Base-by-base conservation (phyloP, 2,113 vertebrate species). In the Rhinopomastus cyanomelas region DNA sequence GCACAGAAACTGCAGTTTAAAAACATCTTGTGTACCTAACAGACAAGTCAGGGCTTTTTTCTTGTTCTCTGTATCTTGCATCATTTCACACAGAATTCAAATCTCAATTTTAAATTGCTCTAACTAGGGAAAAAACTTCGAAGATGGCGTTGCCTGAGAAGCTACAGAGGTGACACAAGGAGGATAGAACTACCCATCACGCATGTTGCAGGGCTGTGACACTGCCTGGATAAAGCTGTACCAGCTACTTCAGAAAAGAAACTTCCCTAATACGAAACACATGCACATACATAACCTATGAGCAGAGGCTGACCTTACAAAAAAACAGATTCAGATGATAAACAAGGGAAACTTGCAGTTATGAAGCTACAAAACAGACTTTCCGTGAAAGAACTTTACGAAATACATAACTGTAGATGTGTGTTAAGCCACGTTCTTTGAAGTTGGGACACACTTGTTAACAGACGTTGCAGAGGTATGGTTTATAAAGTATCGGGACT, bases 1-100 rank as follows among this genome's bases (percentile, higher is more conserved):
- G 55, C 19, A 46, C 1, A 2, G 37, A 32, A 75, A 88, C 32
- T 22, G 22, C 17, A 55, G 62, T 86, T 81, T 22, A 32, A 83
- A 91, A 36, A 56, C 62, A 67, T 46, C 49, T 42, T 44, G 53
- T 22, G 26, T 9, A 57, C 21, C 65, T 5, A 53, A 69, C 10
- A 55, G 3, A 29, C 3, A 39, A 0, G 0, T 5, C 2, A 7
- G 4, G 23, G 21, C 15, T 25, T 0, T 67, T 46, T 34, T 14
- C 39, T 36, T 62, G 5, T 49, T 72, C n/a, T 81, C 48, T 19
- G 8, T 85, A 67, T 12, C 19, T 72, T 57, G 10, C 12, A 61
- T 37, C 3, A 21, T 69, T 84, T 62, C 52, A 87, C 21, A 26
- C 32, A 52, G 26, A 92, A 78, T 52, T 71, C 56, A 56, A 80